Base-by-base conservation (phyloP, 2,113 vertebrate species). In the Jaculus jaculus region DNA sequence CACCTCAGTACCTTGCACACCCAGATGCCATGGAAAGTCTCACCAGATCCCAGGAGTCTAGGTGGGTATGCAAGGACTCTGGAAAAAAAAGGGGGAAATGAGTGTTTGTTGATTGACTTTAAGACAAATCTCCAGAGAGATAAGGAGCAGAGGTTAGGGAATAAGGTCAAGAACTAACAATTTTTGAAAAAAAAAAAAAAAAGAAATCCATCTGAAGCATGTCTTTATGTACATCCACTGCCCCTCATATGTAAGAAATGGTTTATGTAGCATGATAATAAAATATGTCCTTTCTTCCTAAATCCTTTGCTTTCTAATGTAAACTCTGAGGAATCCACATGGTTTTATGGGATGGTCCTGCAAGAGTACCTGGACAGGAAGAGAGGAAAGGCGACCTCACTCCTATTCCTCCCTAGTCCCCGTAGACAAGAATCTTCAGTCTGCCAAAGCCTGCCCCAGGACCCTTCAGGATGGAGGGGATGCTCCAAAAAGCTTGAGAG, bases 401-500 rank as follows among this genome's bases (percentile, higher is more conserved):
- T 47, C 24, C 34, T 6, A 21, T 16, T 21, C 10, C 32, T 23
- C 1, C 6, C 24, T 54, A 9, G 7, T 9, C 1, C 6, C 42
- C 24, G 10, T 1, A 17, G 20, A 28, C 24, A 30, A 28, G 74
- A 82, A 74, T 30, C 5, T 20, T 4, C 20, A 21, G 3, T 26
- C 2, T 5, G 5, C 3, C 17, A 21, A 39, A 78, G 3, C 3
- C 54, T 60, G 51, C n/a, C 20, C 20, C 7, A 42, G 30, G 11
- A 30, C 7, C 3, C n/a, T 8, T 0, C 5, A 26, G 11, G 2
- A 3, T 37, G 51, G 9, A 47, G 20, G 11, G 28, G 18, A 37
- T 13, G 10, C 3, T 51, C 9, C 21, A 0, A 8, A 20, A 3
- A 2, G 7, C 3, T 18, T 20, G 4, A 34, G 32, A 0, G 1